Evolutionary conservation across 2,888 invertebrate species (phyloP), one percentile per base, ranked within the genome.

Genomic region (Drosophila ustulata): DNA sequence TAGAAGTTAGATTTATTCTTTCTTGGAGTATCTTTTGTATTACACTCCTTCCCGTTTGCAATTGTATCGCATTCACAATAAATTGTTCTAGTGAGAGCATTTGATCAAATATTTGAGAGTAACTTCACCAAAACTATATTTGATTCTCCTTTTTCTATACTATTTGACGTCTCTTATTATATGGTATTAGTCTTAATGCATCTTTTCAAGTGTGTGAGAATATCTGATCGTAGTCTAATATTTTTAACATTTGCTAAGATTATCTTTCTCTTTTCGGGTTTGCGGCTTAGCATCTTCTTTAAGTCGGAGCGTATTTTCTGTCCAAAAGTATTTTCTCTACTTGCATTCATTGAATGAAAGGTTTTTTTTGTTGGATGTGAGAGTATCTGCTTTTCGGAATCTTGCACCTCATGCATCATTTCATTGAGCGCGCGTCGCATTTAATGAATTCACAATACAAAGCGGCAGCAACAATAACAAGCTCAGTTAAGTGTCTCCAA

Each of bases 401-500:
- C 28, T 30, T 51, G 34, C 49, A 53, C 32, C 59, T 50, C 32
- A 59, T 82, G 59, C 66, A 67, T 66, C 53, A 71, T 59, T 83
- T 66, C 66, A 73, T 86, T 80, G 63, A 51, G 63, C 69, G 55
- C 64, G 52, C 68, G 53, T 68, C 34, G 49, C 49, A 30, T 74
- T 81, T 70, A 81, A 78, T 85, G 70, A 71, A 85, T 79, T 68
- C 67, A 79, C 70, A 79, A 74, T 83, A 67, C 45, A 34, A 28
- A 65, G 47, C 25, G 34, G 55, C 28, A 65, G 46, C 45, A 69
- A 63, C 59, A 67, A 51, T 53, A 69, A 71, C 46, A 57, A 66
- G 65, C 11, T 58, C 39, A 41, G 41, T 59, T 45, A 64, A 69
- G 64, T 71, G 67, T 64, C 52, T 57, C 70, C 66, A 57, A 88